A percentile compares a stretch with the other conserved stretches of the same genome.
These are phyloP conservation scores for Siniperca chuatsi DNA, from an alignment of 2,113 vertebrate species.

Conservation along the genomic window DNA sequence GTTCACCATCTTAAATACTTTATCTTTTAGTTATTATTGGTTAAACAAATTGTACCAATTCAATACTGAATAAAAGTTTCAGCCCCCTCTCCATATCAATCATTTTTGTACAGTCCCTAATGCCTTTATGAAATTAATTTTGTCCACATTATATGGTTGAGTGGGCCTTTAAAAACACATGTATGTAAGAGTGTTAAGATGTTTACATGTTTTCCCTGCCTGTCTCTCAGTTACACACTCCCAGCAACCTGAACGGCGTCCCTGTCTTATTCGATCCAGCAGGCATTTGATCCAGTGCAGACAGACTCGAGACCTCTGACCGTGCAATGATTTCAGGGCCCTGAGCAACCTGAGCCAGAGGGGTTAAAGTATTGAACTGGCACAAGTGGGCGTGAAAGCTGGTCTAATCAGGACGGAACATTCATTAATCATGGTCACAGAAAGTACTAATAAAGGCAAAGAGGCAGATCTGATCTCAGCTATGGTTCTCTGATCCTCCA, in stretches of 20 bases:
- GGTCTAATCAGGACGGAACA: constrained; percentile 43
- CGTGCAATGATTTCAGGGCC: constrained; percentile 43
- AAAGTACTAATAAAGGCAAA: constrained; percentile 42
- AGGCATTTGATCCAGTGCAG: constrained; percentile 59
- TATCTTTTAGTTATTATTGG: not conserved
- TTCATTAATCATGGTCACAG: constrained; percentile 77
- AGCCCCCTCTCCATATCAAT: too few species aligned
- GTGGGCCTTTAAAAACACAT: not conserved
- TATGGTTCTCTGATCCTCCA: constrained; percentile 63
- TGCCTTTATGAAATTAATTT: not conserved
- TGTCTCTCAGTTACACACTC: not conserved
- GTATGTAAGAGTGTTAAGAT: not conserved
- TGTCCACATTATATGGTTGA: not conserved
- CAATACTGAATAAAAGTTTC: not conserved
- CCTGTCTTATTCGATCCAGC: constrained; percentile 54
- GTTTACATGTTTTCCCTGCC: constrained; percentile 22
- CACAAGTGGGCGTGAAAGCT: constrained; percentile 58
- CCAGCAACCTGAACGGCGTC: not conserved
- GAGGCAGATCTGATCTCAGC: constrained; percentile 52
- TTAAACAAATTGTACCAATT: not conserved
- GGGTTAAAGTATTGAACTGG: constrained; percentile 45
- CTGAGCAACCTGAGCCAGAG: constrained; percentile 55
- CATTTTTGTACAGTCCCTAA: not conserved
- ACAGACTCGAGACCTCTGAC: constrained; percentile 66
- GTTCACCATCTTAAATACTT: not conserved